phyloP scores from a whole-genome alignment of 2,113 vertebrate genomes.

The Pseudorasbora parva region DNA sequence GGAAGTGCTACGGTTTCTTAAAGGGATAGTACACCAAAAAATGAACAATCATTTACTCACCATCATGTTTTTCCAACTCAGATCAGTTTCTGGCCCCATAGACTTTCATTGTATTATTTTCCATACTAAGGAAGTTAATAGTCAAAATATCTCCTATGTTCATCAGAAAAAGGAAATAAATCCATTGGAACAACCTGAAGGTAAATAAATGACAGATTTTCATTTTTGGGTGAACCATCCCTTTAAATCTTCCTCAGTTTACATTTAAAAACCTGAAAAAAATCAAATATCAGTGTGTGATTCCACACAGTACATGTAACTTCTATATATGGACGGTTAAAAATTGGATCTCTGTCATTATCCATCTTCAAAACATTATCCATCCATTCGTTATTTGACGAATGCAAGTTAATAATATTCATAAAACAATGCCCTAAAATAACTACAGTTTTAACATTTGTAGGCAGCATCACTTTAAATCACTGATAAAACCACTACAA shows the following conservation, averaged over 20 bases:
- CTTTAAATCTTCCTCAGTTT: neutral
- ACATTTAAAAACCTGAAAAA: neutral
- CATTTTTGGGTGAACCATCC: neutral
- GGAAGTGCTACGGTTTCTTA: neutral
- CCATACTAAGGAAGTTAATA: too few relatives aligned
- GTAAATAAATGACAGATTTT: neutral
- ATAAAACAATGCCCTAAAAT: conserved; percentile 14
- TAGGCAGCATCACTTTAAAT: neutral
- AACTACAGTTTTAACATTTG: neutral
- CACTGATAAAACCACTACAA: neutral
- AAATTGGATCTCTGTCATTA: neutral
- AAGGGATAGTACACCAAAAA: too few relatives aligned
- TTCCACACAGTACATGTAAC: neutral
- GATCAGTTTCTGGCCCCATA: too few relatives aligned
- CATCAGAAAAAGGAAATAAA: too few relatives aligned
- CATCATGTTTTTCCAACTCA: too few relatives aligned
- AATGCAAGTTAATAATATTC: neutral
- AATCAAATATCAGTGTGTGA: neutral
- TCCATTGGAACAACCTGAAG: too few relatives aligned
- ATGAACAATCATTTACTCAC: too few relatives aligned
- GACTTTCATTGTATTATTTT: too few relatives aligned
- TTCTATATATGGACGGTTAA: neutral
- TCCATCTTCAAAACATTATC: neutral
- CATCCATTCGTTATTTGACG: neutral
- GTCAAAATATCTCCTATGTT: too few relatives aligned